These are phyloP conservation scores for Petrocephalus sullivani DNA, from an alignment of 2,797 vertebrate genomes.

Conservation along the genomic window DNA sequence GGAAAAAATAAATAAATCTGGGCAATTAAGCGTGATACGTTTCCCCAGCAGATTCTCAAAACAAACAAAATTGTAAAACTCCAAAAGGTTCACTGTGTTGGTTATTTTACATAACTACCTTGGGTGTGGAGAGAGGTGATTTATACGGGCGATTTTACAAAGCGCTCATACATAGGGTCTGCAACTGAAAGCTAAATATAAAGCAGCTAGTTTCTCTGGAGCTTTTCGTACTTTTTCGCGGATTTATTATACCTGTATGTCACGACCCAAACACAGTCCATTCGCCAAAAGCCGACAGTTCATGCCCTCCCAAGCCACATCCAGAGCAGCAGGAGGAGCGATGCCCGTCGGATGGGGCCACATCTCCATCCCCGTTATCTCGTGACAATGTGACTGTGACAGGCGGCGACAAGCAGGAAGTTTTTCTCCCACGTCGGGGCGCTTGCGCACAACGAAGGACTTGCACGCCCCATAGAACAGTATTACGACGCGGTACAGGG, in stretches of 20 bases:
- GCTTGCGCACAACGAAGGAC: conserved; percentile 24
- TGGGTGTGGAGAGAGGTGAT: background rate
- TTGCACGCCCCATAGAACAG: conserved; percentile 16
- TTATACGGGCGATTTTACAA: background rate
- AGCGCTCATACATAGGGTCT: background rate
- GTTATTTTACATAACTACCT: background rate
- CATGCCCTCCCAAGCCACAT: background rate
- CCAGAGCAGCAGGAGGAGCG: background rate
- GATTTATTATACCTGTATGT: background rate
- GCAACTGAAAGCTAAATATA: background rate
- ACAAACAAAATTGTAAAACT: conserved; percentile 8
- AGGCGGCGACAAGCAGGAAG: conserved; percentile 23
- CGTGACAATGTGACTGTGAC: conserved; percentile 22
- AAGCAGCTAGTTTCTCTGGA: background rate
- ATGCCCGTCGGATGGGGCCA: background rate
- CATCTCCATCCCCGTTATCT: conserved; percentile 1
- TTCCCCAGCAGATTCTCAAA: background rate
- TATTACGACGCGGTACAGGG: conserved; percentile 12
- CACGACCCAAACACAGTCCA: background rate
- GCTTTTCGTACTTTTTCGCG: background rate
- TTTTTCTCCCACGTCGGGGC: conserved; percentile 13
- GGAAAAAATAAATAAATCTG: background rate
- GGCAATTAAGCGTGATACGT: background rate
- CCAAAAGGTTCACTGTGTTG: background rate
- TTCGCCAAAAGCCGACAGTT: background rate